Conservation (phyloP, 2,888 invertebrate species). For the Cantharis nigra region DNA sequence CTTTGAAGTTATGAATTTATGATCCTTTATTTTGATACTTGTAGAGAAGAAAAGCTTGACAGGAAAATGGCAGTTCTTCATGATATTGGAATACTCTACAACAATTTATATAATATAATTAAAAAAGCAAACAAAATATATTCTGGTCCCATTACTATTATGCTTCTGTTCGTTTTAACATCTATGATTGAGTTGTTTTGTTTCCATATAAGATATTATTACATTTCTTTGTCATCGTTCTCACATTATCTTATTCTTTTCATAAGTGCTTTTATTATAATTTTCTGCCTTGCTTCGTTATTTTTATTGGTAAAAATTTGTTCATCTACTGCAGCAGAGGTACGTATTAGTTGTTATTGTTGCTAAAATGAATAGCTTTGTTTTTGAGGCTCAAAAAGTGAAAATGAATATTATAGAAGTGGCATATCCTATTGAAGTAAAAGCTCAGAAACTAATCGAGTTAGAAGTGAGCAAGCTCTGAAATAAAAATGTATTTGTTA, state of each 20-base stretch:
- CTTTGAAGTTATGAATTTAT: no score
- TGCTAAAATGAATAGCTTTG: no score
- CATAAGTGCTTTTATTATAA: neutral
- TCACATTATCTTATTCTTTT: neutral
- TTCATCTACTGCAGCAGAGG: slow-evolving; percentile 11
- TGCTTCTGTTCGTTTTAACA: neutral
- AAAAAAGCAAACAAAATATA: slow-evolving; percentile 1
- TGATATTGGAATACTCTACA: slow-evolving; percentile 2
- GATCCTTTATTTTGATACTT: neutral
- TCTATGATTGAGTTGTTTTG: neutral
- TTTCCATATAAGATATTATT: neutral
- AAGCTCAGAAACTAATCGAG: neutral
- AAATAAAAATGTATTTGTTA: neutral
- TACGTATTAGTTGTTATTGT: neutral
- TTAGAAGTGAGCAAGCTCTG: neutral
- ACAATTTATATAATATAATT: neutral
- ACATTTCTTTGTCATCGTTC: neutral
- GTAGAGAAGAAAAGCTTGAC: neutral
- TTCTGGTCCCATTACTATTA: neutral
- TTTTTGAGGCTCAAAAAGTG: slow-evolving; percentile 11
- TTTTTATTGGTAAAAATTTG: neutral
- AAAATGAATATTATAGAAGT: slow-evolving; percentile 2
- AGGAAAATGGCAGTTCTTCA: neutral
- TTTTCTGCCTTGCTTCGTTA: neutral
- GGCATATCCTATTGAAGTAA: neutral